These are phyloP conservation scores for Cryptophagus acutangulus DNA, from an alignment of 2,888 invertebrate genomes.

Conservation along the genomic window DNA sequence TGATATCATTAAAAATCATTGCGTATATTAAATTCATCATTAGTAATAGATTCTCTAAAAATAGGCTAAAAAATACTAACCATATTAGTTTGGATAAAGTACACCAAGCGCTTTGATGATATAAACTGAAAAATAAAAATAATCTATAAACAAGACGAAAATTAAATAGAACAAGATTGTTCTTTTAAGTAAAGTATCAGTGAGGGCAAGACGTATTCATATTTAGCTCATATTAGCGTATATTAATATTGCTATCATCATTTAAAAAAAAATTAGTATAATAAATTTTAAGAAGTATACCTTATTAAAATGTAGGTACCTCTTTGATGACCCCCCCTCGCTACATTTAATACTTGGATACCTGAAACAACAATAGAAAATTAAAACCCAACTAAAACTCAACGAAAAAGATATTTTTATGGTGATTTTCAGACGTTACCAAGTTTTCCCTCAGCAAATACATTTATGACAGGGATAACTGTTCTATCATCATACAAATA, in stretches of 20 bases:
- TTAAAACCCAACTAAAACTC: not conserved
- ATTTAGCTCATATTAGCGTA: slow-evolving; percentile 19
- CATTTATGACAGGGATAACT: slow-evolving; percentile 17
- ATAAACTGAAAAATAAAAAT: not conserved
- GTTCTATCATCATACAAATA: slow-evolving; percentile 3
- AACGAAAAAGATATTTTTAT: not conserved
- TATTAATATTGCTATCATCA: slow-evolving; percentile 9
- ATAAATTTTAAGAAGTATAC: no score
- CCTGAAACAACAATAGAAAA: not conserved
- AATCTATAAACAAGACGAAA: not conserved
- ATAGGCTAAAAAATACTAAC: no score
- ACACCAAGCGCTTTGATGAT: not conserved
- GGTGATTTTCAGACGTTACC: not conserved
- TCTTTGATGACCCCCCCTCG: no score
- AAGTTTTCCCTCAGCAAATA: not conserved
- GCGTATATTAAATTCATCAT: slow-evolving; percentile 20
- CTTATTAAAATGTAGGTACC: no score
- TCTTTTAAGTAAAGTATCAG: slow-evolving; percentile 10
- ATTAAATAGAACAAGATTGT: not conserved
- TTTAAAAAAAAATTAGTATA: not conserved
- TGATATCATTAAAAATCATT: slow-evolving; percentile 11
- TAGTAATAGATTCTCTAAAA: not conserved
- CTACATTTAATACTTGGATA: no score
- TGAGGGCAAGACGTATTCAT: slow-evolving; percentile 18
- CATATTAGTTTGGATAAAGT: not conserved